phyloP scores from a whole-genome alignment of 2,888 invertebrate genomes.

The Orthonychiurus folsomi region DNA sequence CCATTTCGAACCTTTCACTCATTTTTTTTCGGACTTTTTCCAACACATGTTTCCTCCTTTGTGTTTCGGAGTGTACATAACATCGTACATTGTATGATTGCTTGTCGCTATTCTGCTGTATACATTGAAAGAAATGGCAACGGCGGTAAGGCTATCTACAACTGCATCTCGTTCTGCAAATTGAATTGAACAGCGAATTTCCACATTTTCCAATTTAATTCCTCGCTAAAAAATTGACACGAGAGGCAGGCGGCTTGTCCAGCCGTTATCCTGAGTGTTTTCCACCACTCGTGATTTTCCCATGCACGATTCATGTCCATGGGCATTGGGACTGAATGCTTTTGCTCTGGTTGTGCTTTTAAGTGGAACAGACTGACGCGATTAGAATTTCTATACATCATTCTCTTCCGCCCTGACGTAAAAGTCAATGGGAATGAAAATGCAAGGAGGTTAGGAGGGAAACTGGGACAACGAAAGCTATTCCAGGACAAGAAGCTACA shows the following conservation, averaged over 20 bases:
- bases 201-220: no score
- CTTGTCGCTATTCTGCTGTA: no score
- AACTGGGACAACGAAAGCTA: conserved; percentile 1
- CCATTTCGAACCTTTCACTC: conserved; percentile 8
- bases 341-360: not conserved
- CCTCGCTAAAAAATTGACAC: not conserved
- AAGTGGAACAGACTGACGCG: not conserved
- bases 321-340: no score
- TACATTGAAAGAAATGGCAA: no score
- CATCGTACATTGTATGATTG: no score
- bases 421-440: not conserved
- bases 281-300: not conserved
- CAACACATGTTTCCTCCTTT: not conserved
- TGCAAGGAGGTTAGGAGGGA: not conserved
- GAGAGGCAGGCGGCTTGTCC: not conserved
- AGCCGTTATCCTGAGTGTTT: no score
- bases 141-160: no score
- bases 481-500: not conserved
- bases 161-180: no score
- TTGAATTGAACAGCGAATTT: no score
- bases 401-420: not conserved
- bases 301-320: not conserved
- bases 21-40: conserved; percentile 2
- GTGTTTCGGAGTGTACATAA: no score
- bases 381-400: not conserved